Evolutionary conservation across 2,113 vertebrate species (phyloP).

Genomic region (Prolemur simus): DNA sequence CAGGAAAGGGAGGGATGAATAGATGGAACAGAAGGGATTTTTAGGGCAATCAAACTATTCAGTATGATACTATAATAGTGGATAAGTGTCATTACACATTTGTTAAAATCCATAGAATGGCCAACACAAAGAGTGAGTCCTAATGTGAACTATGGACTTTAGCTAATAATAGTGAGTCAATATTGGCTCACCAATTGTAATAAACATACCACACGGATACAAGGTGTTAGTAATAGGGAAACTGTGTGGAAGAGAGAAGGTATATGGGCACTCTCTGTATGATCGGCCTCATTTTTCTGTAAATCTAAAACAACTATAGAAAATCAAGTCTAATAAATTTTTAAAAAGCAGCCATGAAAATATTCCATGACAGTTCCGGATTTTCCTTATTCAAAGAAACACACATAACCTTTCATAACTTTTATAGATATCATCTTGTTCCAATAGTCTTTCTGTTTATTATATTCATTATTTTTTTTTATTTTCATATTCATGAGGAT

Average conservation of each 20-base stretch:
- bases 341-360: neutral
- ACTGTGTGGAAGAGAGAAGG: neutral
- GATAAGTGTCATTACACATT: neutral
- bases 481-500: neutral
- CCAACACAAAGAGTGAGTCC: neutral
- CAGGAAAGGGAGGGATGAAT: fast-evolving
- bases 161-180: neutral
- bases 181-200: neutral
- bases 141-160: neutral
- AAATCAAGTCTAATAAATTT: neutral
- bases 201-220: neutral
- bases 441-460: neutral
- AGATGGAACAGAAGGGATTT: neutral
- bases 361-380: neutral
- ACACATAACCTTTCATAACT: neutral
- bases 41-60: neutral
- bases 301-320: neutral
- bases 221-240: neutral
- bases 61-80: neutral
- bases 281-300: neutral
- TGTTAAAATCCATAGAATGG: neutral
- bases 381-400: neutral
- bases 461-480: neutral
- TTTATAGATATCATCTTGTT: neutral
- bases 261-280: neutral